phyloP scores from a whole-genome alignment of 2,113 vertebrate genomes.

The Peromyscus polionotus region DNA sequence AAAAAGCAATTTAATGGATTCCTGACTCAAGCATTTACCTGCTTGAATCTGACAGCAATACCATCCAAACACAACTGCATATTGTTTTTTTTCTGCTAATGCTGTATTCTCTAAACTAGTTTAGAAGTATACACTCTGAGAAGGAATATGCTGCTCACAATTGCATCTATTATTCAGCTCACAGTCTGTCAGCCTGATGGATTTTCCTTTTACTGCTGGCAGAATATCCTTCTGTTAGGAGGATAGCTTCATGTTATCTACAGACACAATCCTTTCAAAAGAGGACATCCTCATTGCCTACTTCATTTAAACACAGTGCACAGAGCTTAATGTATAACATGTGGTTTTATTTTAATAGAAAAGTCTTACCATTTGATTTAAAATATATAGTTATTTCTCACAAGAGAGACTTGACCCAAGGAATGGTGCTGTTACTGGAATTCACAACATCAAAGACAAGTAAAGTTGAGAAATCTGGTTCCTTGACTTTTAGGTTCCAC shows the following conservation, averaged over 20 bases:
- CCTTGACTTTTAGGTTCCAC: background rate
- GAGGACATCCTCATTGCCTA: background rate
- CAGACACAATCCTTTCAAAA: no score
- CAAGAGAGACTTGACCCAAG: background rate
- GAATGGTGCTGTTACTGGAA: background rate
- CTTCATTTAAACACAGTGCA: background rate
- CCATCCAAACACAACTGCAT: background rate
- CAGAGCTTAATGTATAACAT: background rate
- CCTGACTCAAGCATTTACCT: background rate
- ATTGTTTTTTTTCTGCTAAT: background rate
- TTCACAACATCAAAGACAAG: background rate
- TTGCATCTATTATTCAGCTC: conserved; percentile 30
- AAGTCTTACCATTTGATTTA: background rate
- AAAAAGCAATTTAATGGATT: background rate
- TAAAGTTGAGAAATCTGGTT: background rate
- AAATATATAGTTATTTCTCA: background rate
- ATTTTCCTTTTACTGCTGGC: background rate
- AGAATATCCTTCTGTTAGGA: background rate
- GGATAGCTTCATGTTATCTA: background rate
- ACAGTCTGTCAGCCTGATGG: background rate
- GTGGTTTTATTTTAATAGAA: background rate
- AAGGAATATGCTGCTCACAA: background rate
- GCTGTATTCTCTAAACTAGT: background rate
- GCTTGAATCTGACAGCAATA: background rate
- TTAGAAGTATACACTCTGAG: background rate